Evolutionary conservation across 2,113 vertebrate species (phyloP), one percentile per base, ranked within the genome.

Genomic region (cattle (Bos taurus)): DNA sequence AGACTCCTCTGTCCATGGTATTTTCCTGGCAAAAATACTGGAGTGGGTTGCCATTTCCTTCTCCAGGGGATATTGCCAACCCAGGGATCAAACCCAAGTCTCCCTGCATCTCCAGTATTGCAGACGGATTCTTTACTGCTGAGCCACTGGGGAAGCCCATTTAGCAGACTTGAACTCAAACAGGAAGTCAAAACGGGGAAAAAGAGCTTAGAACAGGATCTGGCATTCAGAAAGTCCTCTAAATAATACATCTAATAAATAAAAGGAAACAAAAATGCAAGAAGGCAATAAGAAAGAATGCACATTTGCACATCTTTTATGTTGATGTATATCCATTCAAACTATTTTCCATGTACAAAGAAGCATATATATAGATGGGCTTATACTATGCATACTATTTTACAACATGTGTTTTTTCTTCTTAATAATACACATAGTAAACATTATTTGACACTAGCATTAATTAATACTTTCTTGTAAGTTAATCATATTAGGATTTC

Each of bases 201-300:
- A 43, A 46, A 30, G 36, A 54, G 15, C 26, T 91, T 88, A 94
- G 40, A 74, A 90, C 4, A 89, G n/a, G 59, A 33, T 40, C 48
- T 90, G 78, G n/a, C 52, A 77, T 54, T 21, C 26, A 88, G 4
- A n/a, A 54, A 16, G 11, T 57, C 21, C 57, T 91, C 46, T 36
- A 90, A 88, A 62, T 87, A 92, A 78, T 40, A 62, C 21, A 12
- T n/a, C 12, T 64, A 95, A 40, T 74, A 48, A 93, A 36, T 92
- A 78, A 94, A 64, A 89, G 15, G 26, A 80, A 78, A 64, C 7
- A 17, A 23, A 82, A 78, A 7, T 30, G 4, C 25, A 82, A 36
- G 6, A 48, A 90, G 71, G 78, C 54, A 43, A 9, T 13, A 56
- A 85, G 64, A 82, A 88, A 71, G 48, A 82, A 88, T 71, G 13